phyloP scores from a whole-genome alignment of 2,888 invertebrate genomes.

The Drepana falcataria region DNA sequence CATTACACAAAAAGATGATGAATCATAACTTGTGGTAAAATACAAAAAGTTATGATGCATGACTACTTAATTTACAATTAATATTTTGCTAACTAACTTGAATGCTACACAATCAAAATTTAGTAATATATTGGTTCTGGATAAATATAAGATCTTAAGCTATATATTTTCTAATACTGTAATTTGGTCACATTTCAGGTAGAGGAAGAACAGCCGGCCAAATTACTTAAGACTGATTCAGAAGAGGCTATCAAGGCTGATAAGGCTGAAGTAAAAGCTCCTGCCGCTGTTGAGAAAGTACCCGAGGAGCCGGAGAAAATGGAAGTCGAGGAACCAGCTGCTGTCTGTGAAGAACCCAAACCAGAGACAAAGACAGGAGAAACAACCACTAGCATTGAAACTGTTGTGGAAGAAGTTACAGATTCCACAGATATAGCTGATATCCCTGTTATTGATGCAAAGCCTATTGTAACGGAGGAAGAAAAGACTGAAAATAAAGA shows the following conservation, averaged over 20 bases:
- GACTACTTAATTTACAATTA: too few relatives aligned
- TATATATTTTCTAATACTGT: not conserved
- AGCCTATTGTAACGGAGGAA: constrained; percentile 43
- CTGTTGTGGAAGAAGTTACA: constrained; percentile 39
- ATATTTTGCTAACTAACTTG: too few relatives aligned
- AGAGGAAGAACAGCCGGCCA: constrained; percentile 68
- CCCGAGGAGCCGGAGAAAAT: constrained; percentile 34
- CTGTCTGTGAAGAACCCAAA: constrained; percentile 16
- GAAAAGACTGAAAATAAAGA: constrained; percentile 45
- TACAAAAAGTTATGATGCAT: too few relatives aligned
- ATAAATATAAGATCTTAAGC: too few relatives aligned
- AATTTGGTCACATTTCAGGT: constrained; percentile 36
- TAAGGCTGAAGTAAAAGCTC: constrained; percentile 1
- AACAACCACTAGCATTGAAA: constrained; percentile 20
- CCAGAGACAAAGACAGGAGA: constrained; percentile 15
- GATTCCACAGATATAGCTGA: constrained; percentile 33
- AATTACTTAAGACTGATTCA: constrained; percentile 73
- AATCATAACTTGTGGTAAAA: too few relatives aligned
- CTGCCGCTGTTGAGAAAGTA: constrained; percentile 4
- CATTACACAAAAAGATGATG: too few relatives aligned
- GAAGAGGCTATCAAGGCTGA: constrained; percentile 18
- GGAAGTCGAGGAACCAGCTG: constrained; percentile 43
- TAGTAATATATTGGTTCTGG: too few relatives aligned
- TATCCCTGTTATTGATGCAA: constrained; percentile 29
- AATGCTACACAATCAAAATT: too few relatives aligned